phyloP scores from a whole-genome alignment of 2,113 vertebrate species.

The Channa maculata region DNA sequence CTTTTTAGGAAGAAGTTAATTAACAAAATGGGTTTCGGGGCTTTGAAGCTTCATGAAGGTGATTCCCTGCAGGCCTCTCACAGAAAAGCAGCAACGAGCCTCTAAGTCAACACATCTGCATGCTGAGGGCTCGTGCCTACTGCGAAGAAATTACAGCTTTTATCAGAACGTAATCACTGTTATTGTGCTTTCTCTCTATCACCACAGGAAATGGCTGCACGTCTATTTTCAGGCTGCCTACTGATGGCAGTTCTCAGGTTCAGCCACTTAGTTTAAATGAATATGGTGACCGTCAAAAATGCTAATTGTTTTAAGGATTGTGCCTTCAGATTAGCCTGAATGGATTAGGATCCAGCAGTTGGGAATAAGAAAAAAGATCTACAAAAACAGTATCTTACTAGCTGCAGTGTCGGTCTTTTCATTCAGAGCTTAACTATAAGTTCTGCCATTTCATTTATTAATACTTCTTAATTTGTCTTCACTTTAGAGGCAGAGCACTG shows the following conservation, averaged over 20 bases:
- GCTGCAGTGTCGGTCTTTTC: background rate
- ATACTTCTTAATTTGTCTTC: conserved; percentile 4
- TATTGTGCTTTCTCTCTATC: conserved; percentile 51
- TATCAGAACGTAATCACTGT: conserved; percentile 64
- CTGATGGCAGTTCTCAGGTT: conserved; percentile 38
- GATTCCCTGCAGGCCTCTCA: background rate
- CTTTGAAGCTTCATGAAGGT: too few relatives aligned
- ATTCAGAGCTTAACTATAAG: background rate
- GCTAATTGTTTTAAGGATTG: too few relatives aligned
- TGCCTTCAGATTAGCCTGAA: too few relatives aligned
- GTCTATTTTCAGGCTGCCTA: conserved; percentile 54
- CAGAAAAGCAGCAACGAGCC: conserved; percentile 12
- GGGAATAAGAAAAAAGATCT: too few relatives aligned
- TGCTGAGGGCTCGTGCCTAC: conserved; percentile 4
- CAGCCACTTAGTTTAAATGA: background rate
- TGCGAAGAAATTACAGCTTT: conserved; percentile 53
- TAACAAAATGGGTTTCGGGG: too few relatives aligned
- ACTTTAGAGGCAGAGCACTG: conserved; percentile 21
- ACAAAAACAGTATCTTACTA: too few relatives aligned
- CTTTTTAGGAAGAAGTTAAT: too few relatives aligned
- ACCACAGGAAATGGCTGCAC: conserved; percentile 43
- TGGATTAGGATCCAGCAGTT: too few relatives aligned
- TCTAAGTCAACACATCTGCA: conserved; percentile 31
- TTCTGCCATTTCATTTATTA: background rate
- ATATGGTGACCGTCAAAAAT: too few relatives aligned